Percentiles rank a stretch among this genome's conserved stretches.
These are phyloP conservation scores for Camelus dromedarius DNA, from an alignment of 2,113 vertebrate genomes.

Conservation along the genomic window DNA sequence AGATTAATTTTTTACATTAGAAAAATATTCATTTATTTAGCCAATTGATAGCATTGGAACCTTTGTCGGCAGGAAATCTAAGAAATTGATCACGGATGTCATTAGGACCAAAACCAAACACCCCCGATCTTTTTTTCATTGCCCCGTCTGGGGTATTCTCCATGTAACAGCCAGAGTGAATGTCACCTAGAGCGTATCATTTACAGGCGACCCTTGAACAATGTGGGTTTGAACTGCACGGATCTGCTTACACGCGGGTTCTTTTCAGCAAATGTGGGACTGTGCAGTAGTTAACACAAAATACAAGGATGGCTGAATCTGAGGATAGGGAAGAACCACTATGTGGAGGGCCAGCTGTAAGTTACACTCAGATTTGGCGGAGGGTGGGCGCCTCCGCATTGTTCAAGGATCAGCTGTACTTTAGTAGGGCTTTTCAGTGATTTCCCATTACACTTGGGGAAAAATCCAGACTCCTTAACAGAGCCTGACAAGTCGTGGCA, in stretches of 20 bases:
- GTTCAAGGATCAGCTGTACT: background rate
- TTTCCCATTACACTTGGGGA: constrained; percentile 23
- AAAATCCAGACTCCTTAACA: background rate
- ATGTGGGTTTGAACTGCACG: background rate
- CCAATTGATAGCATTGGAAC: background rate
- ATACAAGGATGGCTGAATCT: background rate
- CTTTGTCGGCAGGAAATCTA: background rate
- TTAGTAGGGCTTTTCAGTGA: background rate
- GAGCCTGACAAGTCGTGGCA: background rate
- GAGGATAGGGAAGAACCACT: background rate
- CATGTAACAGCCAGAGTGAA: background rate
- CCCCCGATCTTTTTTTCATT: background rate
- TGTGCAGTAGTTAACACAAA: fast-evolving
- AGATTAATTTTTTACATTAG: constrained; percentile 4
- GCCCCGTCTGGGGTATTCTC: background rate
- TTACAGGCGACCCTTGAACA: background rate
- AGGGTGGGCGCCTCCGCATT: background rate
- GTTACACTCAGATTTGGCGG: background rate
- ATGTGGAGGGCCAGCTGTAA: background rate
- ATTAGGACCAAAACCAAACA: background rate
- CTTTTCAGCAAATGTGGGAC: background rate
- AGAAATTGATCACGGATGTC: background rate
- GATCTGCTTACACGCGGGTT: background rate
- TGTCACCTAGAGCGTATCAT: background rate
- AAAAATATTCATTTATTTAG: constrained; percentile 23